Evolutionary conservation across 2,113 vertebrate species (phyloP).

Genomic region (Oenanthe oenanthe): DNA sequence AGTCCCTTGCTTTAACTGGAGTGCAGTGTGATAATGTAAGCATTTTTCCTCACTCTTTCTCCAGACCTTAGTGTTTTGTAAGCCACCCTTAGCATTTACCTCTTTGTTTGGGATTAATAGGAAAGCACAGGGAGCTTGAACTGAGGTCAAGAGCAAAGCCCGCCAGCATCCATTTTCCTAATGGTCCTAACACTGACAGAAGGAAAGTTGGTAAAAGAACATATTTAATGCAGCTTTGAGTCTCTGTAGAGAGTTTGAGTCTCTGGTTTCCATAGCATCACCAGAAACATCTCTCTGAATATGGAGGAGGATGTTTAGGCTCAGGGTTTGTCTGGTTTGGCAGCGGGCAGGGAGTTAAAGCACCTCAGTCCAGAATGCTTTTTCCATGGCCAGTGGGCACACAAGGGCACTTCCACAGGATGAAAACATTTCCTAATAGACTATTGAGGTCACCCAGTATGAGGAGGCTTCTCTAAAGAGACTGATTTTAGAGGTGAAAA

Average conservation of each 20-base stretch:
- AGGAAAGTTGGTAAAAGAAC: background rate
- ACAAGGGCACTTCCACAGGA: background rate
- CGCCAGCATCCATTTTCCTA: background rate
- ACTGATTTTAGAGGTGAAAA: background rate
- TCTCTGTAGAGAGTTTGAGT: background rate
- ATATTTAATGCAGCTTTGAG: background rate
- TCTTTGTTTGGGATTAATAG: constrained; percentile 11
- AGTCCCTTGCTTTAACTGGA: background rate
- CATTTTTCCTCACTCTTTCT: background rate
- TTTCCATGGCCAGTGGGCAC: background rate
- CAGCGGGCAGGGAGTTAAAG: background rate
- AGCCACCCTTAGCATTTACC: background rate
- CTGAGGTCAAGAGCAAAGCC: constrained; percentile 32
- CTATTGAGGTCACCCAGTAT: background rate
- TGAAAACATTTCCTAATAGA: background rate
- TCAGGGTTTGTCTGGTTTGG: background rate
- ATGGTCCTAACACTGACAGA: background rate
- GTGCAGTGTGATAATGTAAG: background rate
- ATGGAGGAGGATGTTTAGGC: background rate
- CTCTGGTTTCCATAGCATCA: background rate
- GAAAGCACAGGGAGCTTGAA: constrained; percentile 18
- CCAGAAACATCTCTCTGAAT: background rate
- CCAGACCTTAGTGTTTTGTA: background rate
- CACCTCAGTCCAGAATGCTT: background rate
- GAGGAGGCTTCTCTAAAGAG: background rate